Base-by-base conservation (phyloP, 2,797 vertebrate species). In the Phrynocephalus vlangalii region DNA sequence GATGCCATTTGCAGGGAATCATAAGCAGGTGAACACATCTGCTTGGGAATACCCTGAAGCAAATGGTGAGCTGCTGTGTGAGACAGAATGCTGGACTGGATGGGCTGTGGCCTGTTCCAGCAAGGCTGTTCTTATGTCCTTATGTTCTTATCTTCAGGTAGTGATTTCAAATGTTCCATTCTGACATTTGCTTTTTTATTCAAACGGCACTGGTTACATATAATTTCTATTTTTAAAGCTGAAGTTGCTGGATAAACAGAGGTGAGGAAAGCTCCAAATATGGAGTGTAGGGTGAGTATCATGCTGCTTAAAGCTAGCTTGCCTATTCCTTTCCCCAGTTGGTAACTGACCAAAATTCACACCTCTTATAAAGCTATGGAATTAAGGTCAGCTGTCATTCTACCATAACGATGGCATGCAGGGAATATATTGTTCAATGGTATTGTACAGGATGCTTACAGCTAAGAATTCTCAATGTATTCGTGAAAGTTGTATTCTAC, bases 141-240 rank as follows among this genome's bases (percentile, higher is more conserved):
- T 33, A 33, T 33, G 33, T 33, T 33, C 33, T 33, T 33, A 33
- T 38, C 76, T 81, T 67, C 30, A 52, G 10, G 26, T 8, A 11
- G 16, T 44, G 6, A 15, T 16, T 50, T 87, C 28, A 84, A 33
- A 84, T 84, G 44, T 75, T 88, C 60, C 56, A 30, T 75, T 81
- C 60, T 85, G 60, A 85, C 83, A 88, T 88, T 81, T 81, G 44
- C 16, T 44, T 81, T 48, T 83, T 87, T 24, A 79, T 70, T 33
- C 16, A 66, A 68, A 85, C 48, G n/a, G 38, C 22, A 28, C 56
- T 44, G n/a, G 60, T 10, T 70, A 67, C 44, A 76, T 16, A 81
- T 91, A 79, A 93, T 89, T 89, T 86, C 26, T 88, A 85, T 88
- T 81, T 80, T 67, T 85, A 88, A n/a, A 44, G n/a, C 56, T 75